Conservation (phyloP, 2,888 invertebrate species). For the Eilema depressum region DNA sequence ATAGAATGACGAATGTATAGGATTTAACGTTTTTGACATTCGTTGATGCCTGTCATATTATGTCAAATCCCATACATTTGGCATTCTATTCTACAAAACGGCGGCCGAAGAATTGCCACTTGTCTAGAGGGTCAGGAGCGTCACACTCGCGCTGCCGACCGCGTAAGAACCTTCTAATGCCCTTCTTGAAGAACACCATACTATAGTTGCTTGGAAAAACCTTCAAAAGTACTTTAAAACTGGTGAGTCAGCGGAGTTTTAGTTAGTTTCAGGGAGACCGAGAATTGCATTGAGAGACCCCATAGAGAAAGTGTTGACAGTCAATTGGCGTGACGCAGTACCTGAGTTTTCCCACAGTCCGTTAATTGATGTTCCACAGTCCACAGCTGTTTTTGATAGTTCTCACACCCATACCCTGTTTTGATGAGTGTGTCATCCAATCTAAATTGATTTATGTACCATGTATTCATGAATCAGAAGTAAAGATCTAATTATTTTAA, state of each 20-base stretch:
- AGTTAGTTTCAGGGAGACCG: neutral
- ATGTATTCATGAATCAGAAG: neutral
- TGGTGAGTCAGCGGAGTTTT: neutral
- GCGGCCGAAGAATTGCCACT: too few relatives aligned
- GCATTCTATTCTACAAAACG: too few relatives aligned
- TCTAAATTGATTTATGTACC: constrained; percentile 12
- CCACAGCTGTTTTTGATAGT: constrained; percentile 22
- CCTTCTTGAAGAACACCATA: too few relatives aligned
- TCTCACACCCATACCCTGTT: constrained; percentile 17
- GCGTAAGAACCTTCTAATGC: too few relatives aligned
- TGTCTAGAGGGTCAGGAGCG: too few relatives aligned
- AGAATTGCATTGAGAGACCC: neutral
- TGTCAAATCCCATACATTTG: too few relatives aligned
- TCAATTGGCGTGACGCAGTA: constrained; percentile 52
- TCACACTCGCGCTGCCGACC: too few relatives aligned
- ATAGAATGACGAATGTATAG: too few relatives aligned
- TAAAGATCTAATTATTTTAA: neutral
- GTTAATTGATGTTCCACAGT: constrained; percentile 14
- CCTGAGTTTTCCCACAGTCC: constrained; percentile 43
- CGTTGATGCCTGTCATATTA: too few relatives aligned
- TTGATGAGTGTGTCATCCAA: constrained; percentile 14
- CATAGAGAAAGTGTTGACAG: constrained; percentile 28
- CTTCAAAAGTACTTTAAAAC: neutral
- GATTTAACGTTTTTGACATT: too few relatives aligned
- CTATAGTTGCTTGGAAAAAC: too few relatives aligned